Base-by-base conservation (phyloP, 2,797 vertebrate species). In the Triplophysa yarkandensis region DNA sequence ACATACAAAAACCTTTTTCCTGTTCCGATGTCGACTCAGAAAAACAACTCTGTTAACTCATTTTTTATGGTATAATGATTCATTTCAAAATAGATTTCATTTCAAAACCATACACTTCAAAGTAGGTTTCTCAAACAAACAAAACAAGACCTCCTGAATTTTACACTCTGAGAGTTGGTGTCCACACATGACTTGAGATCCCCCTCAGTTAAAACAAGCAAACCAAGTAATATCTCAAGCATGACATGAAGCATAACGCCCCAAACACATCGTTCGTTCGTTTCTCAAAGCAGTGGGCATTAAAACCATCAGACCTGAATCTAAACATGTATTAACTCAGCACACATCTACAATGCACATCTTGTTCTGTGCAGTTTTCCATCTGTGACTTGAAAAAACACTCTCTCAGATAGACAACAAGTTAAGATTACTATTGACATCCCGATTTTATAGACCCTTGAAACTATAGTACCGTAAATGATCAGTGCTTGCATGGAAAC, bases 221-320 rank as follows among this genome's bases (percentile, higher is more conserved):
- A 78, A 68, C 34, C 50, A 68, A 23, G 6, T 27, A 71, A 41
- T 55, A 28, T 17, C 23, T 72, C 68, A 61, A 17, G 64, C 39
- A 63, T 73, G 50, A 61, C 34, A 36, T 46, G 43, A 46, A n/a
- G 17, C 43, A 9, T 43, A 46, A n/a, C 16, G 27, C 19, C 32
- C 46, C 71, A 23, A 58, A 32, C 27, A 60, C 44, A 76, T 21
- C 63, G 46, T 21, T 52, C 44, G 36, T 43, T 25, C 34, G 25
- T 54, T 66, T 17, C 19, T 43, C 62, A 62, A 62, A 34, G 30
- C 65, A 48, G 6, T n/a, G 28, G 27, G 64, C 48, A 84, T 88
- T 85, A 90, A 86, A 87, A 68, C 69, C 30, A 85, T 72, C 77
- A 87, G 89, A 90, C 85, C 82, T 85, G 70, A 91, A 90, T 82